Percentiles rank a stretch among this genome's conserved stretches.
Conservation (phyloP, 37 sponge, comb jelly and placozoan species). For the Tethya wilhelma region DNA sequence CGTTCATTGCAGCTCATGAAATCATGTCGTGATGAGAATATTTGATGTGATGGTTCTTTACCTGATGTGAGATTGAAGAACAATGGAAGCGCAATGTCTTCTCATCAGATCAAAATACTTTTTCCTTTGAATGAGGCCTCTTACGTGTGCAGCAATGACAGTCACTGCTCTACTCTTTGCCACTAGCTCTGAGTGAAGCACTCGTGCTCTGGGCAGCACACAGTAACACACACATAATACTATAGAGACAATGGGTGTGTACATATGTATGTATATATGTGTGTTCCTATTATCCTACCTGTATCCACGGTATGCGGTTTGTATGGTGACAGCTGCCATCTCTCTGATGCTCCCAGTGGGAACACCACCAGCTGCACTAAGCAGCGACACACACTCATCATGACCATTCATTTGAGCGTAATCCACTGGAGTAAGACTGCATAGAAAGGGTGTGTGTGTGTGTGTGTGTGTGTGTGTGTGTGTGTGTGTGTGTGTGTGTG, state of each 20-base stretch:
- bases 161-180: constrained; percentile 33
- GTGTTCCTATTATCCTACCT: constrained; percentile 28
- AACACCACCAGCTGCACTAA: constrained; percentile 49
- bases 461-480: no score
- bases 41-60: neutral
- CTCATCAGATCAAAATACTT: constrained; percentile 23
- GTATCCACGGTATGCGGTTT: constrained; percentile 66
- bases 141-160: constrained; percentile 22
- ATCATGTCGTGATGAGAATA: neutral
- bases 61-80: constrained; percentile 54
- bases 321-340: constrained; percentile 72
- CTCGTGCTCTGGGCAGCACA: constrained; percentile 24
- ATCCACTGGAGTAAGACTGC: constrained; percentile 73
- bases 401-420: constrained; percentile 51
- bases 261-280: neutral
- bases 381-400: constrained; percentile 33
- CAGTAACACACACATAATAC: no score
- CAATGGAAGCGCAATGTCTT: constrained; percentile 40
- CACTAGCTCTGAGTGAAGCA: neutral
- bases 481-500: no score
- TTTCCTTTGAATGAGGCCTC: constrained; percentile 45
- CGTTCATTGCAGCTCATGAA: neutral
- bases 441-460: no score
- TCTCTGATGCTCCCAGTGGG: constrained; percentile 26
- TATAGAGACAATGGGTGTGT: no score